Evolutionary conservation across 2,797 vertebrate genomes (phyloP).

Genomic region (Ceryle rudis): DNA sequence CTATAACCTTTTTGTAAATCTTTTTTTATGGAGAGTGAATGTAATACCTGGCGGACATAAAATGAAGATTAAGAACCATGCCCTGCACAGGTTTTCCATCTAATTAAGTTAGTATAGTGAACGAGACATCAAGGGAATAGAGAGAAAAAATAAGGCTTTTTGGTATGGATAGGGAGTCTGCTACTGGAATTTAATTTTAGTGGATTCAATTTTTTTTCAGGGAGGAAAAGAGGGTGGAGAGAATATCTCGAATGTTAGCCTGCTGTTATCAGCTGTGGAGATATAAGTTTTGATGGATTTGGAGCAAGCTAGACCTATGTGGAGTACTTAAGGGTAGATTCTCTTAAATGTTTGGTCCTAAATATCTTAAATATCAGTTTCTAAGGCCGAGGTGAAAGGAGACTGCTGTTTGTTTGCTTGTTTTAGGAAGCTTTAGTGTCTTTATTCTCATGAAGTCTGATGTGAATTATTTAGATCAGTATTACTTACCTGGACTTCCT

Average conservation of each 20-base stretch:
- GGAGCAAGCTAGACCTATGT: neutral
- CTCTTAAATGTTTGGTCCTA: neutral
- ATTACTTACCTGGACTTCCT: neutral
- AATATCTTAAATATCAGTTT: neutral
- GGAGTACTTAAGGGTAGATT: neutral
- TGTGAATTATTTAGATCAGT: neutral
- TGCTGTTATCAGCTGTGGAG: neutral
- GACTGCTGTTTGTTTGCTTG: neutral
- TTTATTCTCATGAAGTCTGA: neutral
- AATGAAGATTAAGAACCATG: neutral
- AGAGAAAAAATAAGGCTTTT: neutral
- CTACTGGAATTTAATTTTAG: neutral
- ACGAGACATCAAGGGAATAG: neutral
- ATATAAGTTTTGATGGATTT: neutral
- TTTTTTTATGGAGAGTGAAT: neutral
- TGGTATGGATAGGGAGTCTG: neutral
- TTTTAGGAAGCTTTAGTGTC: neutral
- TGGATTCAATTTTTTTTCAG: neutral
- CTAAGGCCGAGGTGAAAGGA: neutral
- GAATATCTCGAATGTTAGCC: neutral
- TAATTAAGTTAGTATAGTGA: neutral
- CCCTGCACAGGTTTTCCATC: neutral
- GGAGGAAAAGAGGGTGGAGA: neutral
- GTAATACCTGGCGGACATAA: neutral
- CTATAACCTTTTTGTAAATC: neutral